Evolutionary conservation across 2,113 vertebrate genomes (phyloP), one percentile per base, ranked within the genome.

Genomic region (Tiliqua scincoides): DNA sequence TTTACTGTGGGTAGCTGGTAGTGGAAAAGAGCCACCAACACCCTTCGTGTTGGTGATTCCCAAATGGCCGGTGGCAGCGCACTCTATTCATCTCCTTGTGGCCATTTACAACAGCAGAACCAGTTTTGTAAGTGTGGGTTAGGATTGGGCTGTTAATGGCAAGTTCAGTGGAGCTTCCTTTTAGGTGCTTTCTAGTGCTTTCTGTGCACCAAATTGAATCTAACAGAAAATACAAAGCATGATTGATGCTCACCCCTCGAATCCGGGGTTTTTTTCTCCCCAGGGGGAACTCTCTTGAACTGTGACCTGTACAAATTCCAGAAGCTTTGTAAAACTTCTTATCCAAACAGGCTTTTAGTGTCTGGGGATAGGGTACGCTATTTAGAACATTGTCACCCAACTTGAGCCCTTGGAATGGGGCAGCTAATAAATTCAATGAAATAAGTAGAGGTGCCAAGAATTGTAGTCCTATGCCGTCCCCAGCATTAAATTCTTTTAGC

Each of bases 301-400:
- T 90, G 79, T 89, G 87, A 88, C 43, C 80, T 73, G 72, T 40
- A 35, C 2, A 12, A 27, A 23, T 73, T 48, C 23, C 23, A 73
- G 23, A 73, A 73, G 11, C 40, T 48, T 17, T 73, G 20, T 79
- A 93, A 35, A 62, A 11, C 81, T 48, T 86, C 20, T 89, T 78
- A 83, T 87, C 57, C 73, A 52, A 82, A 88, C 90, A 87, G 89
- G 17, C 35, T 79, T 89, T 88, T 84, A 73, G 61, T 91, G 89
- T 88, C 89, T 61, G 43, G 59, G 82, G 89, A 79, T 14, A 0
- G 0, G 89, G 89, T 91, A 88, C 89, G 85, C 71, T 43, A 68
- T n/a, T 12, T 68, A 68, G 23, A 6, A 27, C 25, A 65, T 6
- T 65, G 30, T 6, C 4, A 20, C 32, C 32, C 68, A 35, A 5